These are phyloP conservation scores for Bettongia penicillata DNA, from an alignment of 2,113 vertebrate genomes.

Conservation along the genomic window DNA sequence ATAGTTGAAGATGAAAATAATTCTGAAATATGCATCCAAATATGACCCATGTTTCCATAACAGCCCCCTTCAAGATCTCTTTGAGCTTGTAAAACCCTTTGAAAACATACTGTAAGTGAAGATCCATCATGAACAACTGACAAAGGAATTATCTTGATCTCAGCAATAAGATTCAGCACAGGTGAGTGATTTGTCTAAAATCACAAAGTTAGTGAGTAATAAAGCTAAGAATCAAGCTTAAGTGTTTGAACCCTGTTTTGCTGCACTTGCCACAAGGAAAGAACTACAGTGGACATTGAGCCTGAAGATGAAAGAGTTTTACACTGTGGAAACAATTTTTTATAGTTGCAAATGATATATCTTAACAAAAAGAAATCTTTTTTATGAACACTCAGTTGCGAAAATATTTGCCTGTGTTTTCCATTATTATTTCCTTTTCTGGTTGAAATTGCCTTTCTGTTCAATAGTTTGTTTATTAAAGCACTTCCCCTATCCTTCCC, in stretches of 20 bases:
- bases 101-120: background rate
- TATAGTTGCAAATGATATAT: background rate
- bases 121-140: background rate
- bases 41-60: background rate
- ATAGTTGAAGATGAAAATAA: slow-evolving; percentile 20
- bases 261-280: background rate
- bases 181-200: background rate
- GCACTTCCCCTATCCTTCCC: background rate
- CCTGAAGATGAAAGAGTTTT: background rate
- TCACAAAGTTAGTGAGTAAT: background rate
- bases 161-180: background rate
- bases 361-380: background rate
- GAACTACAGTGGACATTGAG: background rate
- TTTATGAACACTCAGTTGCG: background rate
- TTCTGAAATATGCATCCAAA: background rate
- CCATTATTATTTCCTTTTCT: background rate
- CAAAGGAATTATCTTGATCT: background rate
- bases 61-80: background rate
- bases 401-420: background rate
- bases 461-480: background rate
- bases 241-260: background rate
- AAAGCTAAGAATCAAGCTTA: background rate
- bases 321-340: background rate
- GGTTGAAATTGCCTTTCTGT: background rate
- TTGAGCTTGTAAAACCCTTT: background rate